Conservation (phyloP, 1,140 invertebrate species). For the Conopomorpha cramerella region DNA sequence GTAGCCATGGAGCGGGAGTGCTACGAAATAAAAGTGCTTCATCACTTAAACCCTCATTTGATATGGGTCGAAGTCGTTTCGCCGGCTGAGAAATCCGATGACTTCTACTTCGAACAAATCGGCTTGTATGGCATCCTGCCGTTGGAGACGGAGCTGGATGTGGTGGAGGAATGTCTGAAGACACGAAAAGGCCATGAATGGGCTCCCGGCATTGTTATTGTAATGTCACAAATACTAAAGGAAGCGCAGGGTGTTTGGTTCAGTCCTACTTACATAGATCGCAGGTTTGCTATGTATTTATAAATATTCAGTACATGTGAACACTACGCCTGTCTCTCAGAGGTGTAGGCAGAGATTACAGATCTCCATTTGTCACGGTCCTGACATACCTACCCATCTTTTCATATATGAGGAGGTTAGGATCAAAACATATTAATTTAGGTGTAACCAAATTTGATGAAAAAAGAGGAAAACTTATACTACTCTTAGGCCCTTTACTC, state of each 20-base stretch:
- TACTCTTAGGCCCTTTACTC: no score
- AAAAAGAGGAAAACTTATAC: no score
- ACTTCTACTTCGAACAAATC: conserved; percentile 32
- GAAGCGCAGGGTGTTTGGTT: conserved; percentile 22
- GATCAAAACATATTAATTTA: no score
- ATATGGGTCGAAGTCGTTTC: conserved; percentile 31
- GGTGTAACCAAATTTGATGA: not conserved
- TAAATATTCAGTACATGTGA: no score
- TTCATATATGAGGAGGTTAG: no score
- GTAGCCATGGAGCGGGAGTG: conserved; percentile 20
- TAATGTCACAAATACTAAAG: conserved; percentile 16
- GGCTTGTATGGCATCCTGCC: conserved; percentile 36
- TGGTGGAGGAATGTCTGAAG: conserved; percentile 9
- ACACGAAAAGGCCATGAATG: conserved; percentile 15
- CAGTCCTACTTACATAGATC: conserved; percentile 20
- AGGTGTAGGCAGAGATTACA: no score
- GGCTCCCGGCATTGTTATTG: conserved; percentile 13
- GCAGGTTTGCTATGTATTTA: conserved; percentile 14
- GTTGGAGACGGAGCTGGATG: conserved; percentile 16
- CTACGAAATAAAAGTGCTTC: conserved; percentile 28
- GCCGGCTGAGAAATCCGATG: conserved; percentile 5
- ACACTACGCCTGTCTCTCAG: not conserved
- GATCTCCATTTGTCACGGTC: no score
- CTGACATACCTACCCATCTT: no score
- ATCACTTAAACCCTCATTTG: conserved; percentile 34